A percentile compares a stretch with the other conserved stretches of the same genome.
These are phyloP conservation scores for Myotis planiceps DNA, from an alignment of 2,797 vertebrate genomes.

Conservation along the genomic window DNA sequence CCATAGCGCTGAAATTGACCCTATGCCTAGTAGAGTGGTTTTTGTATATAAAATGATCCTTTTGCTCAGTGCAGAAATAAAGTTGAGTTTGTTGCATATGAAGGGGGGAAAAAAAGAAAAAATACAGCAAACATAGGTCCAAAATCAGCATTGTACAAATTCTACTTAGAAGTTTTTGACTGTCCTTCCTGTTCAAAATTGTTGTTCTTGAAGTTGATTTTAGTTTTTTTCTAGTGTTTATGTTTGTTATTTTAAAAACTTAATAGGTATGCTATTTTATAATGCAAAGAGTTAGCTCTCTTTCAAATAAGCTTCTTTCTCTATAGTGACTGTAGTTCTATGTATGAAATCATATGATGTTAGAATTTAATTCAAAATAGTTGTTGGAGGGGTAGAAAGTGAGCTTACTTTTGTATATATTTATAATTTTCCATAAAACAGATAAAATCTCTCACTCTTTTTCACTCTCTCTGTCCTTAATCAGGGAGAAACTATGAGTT, in stretches of 20 bases:
- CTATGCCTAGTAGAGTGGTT: background rate
- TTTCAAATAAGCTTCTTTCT: background rate
- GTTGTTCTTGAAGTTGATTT: background rate
- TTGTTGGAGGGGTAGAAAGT: background rate
- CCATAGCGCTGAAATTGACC: background rate
- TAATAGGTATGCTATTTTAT: background rate
- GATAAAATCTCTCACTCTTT: background rate
- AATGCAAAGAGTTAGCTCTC: background rate
- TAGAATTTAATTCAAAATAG: background rate
- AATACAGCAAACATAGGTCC: background rate
- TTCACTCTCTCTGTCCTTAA: background rate
- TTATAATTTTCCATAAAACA: slow-evolving; percentile 17
- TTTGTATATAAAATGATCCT: background rate
- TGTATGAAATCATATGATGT: background rate
- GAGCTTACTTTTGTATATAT: background rate
- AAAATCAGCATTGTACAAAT: slow-evolving; percentile 7
- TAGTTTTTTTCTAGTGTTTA: slow-evolving; percentile 21
- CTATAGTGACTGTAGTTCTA: background rate
- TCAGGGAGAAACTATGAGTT: background rate
- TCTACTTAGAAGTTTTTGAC: background rate
- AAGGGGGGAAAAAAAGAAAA: background rate
- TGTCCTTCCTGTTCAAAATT: slow-evolving; percentile 30
- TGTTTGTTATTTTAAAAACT: background rate
- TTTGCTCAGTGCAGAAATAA: background rate
- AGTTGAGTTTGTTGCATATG: background rate